Base-by-base conservation (phyloP, 2,797 vertebrate genomes). In the Sus cebifrons region DNA sequence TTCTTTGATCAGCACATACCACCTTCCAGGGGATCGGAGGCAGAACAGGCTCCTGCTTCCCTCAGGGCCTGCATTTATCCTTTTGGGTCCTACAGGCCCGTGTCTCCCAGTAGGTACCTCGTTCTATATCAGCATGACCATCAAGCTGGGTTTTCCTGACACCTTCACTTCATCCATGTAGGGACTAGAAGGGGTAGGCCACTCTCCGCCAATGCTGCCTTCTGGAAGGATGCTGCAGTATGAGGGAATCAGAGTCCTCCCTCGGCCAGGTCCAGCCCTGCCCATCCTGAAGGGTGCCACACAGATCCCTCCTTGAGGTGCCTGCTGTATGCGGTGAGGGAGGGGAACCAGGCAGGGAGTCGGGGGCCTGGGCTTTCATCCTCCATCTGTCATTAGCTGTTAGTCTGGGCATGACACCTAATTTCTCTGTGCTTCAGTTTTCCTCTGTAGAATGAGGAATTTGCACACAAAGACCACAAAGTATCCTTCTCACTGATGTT, bases 111-210 rank as follows among this genome's bases (percentile, higher is more conserved):
- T 27, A 5, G 12, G 73, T 62, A 40, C n/a, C n/a, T 36, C 32
- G 18, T 68, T 49, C 64, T 44, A 32, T 0, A 25, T 15, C 77
- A 62, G 0, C 32, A 36, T 21, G n/a, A 3, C 32, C 4, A 5
- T 25, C 20, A 3, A 82, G 23, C 62, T 74, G 21, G 52, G 44
- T 84, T 74, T 94, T 94, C 64, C 60, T 90, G 82, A 23, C 17
- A 29, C 11, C 11, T 70, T 91, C 81, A 36, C 64, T 95, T 60
- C 56, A 27, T 14, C 18, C 67, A 0, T 2, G 0, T 36, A 44
- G 36, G 56, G 14, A 32, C n/a, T 0, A 1, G 8, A 0, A 21
- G 6, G 17, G 16, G 8, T 0, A 0, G 52, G 32, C 84, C 1
- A 6, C 64, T 74, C 7, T n/a, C 60, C 20, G 75, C 62, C 25